Percentiles rank a stretch among this genome's conserved stretches.
Conservation (phyloP, 2,797 vertebrate species). For the Acrossocheilus wenchowensis region DNA sequence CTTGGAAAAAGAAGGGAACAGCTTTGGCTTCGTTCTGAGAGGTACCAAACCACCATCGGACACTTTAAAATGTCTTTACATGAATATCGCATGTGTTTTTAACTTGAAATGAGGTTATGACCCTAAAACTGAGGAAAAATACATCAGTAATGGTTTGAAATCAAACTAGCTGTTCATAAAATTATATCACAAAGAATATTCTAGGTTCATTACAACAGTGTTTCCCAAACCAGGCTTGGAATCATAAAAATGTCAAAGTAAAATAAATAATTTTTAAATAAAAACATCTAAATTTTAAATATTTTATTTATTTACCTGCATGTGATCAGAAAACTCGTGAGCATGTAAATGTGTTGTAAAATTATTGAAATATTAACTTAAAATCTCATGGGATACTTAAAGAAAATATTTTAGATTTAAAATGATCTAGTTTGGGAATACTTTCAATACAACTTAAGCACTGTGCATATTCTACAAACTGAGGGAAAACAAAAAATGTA, state of each 20-base stretch:
- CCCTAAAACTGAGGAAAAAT: not conserved
- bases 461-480: not conserved
- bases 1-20: constrained; percentile 95
- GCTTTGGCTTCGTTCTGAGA: constrained; percentile 97
- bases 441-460: not conserved
- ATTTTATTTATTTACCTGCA: not conserved
- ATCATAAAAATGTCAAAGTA: not conserved
- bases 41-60: constrained; percentile 72
- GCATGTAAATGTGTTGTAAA: not conserved
- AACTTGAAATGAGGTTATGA: not conserved
- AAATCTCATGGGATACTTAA: not conserved
- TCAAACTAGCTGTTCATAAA: not conserved
- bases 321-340: not conserved
- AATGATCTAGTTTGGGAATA: not conserved
- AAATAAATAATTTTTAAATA: not conserved
- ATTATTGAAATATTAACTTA: not conserved
- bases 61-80: not conserved
- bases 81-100: not conserved
- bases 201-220: not conserved
- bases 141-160: not conserved
- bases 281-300: not conserved
- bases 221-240: not conserved
- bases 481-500: not conserved
- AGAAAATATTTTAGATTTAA: not conserved
- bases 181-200: not conserved